phyloP scores from a whole-genome alignment of 2,113 vertebrate genomes.

The Nansenia antarctica region DNA sequence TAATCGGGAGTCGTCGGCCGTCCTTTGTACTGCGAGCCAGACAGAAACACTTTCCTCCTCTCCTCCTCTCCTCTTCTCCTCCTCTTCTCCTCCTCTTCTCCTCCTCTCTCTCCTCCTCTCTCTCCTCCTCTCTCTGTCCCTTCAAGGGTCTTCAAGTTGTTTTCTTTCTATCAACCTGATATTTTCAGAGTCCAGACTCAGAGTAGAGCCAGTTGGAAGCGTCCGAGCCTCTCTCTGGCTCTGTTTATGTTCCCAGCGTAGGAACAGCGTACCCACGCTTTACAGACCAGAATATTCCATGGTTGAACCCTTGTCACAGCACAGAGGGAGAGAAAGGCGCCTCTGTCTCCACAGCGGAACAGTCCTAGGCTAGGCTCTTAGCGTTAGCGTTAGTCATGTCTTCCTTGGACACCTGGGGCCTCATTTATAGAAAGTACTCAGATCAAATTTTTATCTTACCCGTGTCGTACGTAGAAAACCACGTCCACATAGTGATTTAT shows the following conservation, averaged over 20 bases:
- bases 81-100: not conserved
- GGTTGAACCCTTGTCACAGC: slow-evolving; percentile 45
- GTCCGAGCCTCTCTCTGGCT: slow-evolving; percentile 9
- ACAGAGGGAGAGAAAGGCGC: slow-evolving; percentile 36
- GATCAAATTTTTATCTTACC: too few species aligned
- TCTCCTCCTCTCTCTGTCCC: slow-evolving; percentile 19
- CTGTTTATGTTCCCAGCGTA: slow-evolving; percentile 53
- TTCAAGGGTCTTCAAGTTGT: slow-evolving; percentile 13
- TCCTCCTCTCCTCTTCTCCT: not conserved
- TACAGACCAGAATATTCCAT: slow-evolving; percentile 48
- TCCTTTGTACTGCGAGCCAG: slow-evolving; percentile 45
- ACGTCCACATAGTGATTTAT: too few species aligned
- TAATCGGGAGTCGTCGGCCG: slow-evolving; percentile 24
- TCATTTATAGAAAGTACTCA: too few species aligned
- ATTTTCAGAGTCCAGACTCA: slow-evolving; percentile 18
- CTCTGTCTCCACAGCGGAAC: not conserved
- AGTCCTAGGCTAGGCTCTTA: not conserved
- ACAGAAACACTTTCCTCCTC: slow-evolving; percentile 18
- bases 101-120: slow-evolving; percentile 37
- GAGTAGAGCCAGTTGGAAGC: slow-evolving; percentile 40
- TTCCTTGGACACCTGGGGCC: not conserved
- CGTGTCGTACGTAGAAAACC: too few species aligned
- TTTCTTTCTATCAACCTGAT: slow-evolving; percentile 33
- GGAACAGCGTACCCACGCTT: slow-evolving; percentile 46
- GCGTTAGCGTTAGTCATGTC: not conserved